Evolutionary conservation across 2,797 vertebrate genomes (phyloP), one percentile per base, ranked within the genome.

Genomic region (Pagetopsis macropterus): DNA sequence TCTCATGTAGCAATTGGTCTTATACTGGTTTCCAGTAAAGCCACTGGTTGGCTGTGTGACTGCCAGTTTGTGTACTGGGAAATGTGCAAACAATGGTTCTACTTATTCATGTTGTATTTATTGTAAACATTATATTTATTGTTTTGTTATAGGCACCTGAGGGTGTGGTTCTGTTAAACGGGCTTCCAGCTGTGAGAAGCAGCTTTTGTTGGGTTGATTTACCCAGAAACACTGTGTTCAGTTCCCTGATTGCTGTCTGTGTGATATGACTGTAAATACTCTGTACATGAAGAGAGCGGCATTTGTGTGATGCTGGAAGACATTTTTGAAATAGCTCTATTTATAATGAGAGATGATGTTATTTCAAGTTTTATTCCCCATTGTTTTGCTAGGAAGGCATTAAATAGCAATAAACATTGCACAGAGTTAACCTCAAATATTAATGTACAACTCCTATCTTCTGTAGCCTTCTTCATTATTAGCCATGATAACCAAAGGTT

Each of bases 391-490:
- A 55, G 69, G 65, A 75, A 75, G 68, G 44, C 75, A 82, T 88
- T 81, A 43, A 72, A 81, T 76, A 90, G 92, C 92, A 93, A 93
- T 93, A 91, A 93, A 91, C 58, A 49, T 77, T 88, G 84, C 88
- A 88, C 86, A 86, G 75, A 87, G 81, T 88, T 81, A 81, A 90
- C 88, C 89, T 91, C 87, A 80, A 62, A 56, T 40, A 40, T 67
- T 64, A 59, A 69, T 72, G 79, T 55, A 60, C 54, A 78, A 44
- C 43, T 66, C 12, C 1, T 21, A 50, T 77, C 54, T 56, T 69
- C 67, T 76, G 54, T 58, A 55, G 12, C 37, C 50, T 56, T 71
- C 17, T 48, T 57, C 2, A 37, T 58, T 52, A 56, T 44, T 1
- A 57, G 41, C 54, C 12, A 10, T 50, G 57, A 82, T 65, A 74